phyloP scores from a whole-genome alignment of 2,797 vertebrate genomes.

The Florisuga fusca region DNA sequence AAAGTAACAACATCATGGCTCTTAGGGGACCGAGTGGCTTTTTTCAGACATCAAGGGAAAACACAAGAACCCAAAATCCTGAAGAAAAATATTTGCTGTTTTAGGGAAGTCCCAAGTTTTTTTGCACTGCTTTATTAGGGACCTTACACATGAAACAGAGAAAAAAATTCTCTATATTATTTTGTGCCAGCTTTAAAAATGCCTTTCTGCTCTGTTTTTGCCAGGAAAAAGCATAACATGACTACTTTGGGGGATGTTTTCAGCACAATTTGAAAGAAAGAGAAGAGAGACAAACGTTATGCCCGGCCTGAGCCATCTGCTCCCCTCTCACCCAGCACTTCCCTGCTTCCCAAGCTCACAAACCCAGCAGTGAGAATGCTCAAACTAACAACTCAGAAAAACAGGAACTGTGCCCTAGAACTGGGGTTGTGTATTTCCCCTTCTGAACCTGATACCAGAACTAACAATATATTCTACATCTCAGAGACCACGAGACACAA shows the following conservation, averaged over 20 bases:
- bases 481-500: neutral
- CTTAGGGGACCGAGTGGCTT: neutral
- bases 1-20: neutral
- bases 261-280: neutral
- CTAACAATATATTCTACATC: neutral
- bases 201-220: neutral
- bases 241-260: neutral
- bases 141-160: neutral
- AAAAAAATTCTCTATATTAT: neutral
- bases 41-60: neutral
- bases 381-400: constrained; percentile 29
- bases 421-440: constrained; percentile 39
- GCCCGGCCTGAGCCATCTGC: neutral
- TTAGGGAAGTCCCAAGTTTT: neutral
- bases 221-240: neutral
- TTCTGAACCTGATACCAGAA: constrained; percentile 45
- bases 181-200: neutral
- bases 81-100: accelerated
- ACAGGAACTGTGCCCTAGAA: constrained; percentile 49
- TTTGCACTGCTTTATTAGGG: neutral
- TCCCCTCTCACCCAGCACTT: neutral
- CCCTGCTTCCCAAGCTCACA: neutral
- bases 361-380: neutral
- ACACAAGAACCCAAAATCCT: neutral
- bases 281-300: accelerated